Conservation (phyloP, 2,797 vertebrate species). For the Hapalemur alaotrensis region DNA sequence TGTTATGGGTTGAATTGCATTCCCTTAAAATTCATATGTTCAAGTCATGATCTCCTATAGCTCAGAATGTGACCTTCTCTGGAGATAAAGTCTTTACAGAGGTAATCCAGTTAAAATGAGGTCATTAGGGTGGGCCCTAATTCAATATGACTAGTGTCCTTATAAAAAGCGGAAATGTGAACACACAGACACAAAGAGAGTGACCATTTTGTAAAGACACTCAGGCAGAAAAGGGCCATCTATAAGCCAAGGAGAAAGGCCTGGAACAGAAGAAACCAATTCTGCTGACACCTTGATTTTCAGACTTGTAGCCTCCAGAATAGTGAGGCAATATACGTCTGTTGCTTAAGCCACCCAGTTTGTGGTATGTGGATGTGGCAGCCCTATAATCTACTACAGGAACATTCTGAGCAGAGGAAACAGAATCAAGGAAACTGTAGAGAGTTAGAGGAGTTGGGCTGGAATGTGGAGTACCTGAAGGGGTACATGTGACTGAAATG, state of each 20-base stretch:
- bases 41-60: background rate
- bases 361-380: background rate
- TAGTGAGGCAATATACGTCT: background rate
- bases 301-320: background rate
- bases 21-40: background rate
- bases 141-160: background rate
- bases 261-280: background rate
- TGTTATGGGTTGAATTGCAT: background rate
- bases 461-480: too few relatives aligned
- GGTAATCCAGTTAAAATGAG: background rate
- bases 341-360: background rate
- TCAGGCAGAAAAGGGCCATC: background rate
- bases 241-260: background rate
- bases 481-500: background rate
- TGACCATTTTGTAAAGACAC: background rate
- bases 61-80: background rate
- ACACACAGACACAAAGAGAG: background rate
- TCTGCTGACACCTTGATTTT: background rate
- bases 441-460: background rate
- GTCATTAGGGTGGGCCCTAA: background rate
- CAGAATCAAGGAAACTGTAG: background rate
- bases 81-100: background rate
- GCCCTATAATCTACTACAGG: background rate
- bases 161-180: background rate
- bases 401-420: background rate